Conservation (phyloP, 2,888 invertebrate genomes). For the Gymnoscelis rufifasciata region DNA sequence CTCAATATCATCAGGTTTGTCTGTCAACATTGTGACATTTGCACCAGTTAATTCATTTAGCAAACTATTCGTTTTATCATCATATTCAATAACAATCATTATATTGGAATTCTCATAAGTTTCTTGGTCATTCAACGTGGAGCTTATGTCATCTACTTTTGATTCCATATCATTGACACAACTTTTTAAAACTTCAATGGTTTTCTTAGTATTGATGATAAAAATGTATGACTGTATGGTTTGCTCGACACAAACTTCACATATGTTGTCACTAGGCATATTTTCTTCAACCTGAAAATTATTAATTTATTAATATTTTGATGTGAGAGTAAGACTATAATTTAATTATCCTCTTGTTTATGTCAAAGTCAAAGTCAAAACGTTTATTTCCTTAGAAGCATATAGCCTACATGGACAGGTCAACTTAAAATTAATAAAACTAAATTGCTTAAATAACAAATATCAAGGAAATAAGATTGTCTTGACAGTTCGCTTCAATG, state of each 20-base stretch:
- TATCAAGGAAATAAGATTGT: no score
- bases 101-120: conserved; percentile 40
- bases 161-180: conserved; percentile 44
- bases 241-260: conserved; percentile 45
- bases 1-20: conserved; percentile 26
- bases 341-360: no score
- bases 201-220: conserved; percentile 44
- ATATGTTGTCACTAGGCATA: conserved; percentile 38
- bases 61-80: conserved; percentile 33
- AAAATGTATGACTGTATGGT: conserved; percentile 46
- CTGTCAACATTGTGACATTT: conserved; percentile 32
- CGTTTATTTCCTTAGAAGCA: no score
- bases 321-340: no score
- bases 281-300: conserved; percentile 38
- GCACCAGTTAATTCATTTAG: conserved; percentile 33
- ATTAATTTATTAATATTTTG: no score
- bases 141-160: conserved; percentile 39
- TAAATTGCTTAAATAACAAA: no score
- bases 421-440: no score
- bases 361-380: no score
- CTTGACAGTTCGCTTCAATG: no score
- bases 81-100: conserved; percentile 48
- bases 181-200: conserved; percentile 38
- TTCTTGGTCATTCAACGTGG: conserved; percentile 31
- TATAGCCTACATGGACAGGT: no score